Conservation (phyloP, 2,113 vertebrate species). For the Oceanodroma tethys region DNA sequence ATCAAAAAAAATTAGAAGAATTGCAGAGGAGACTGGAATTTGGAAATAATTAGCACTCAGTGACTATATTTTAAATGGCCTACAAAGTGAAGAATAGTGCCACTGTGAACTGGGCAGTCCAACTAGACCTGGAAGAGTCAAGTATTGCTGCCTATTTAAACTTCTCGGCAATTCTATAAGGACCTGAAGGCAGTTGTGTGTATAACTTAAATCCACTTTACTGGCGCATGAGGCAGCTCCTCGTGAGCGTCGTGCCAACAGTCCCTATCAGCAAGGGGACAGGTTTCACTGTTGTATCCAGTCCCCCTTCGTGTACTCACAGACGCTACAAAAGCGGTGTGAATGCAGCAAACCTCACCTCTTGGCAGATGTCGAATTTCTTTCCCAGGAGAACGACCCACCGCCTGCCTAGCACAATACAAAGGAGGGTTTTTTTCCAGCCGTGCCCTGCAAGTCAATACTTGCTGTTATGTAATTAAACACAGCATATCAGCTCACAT, state of each 20-base stretch:
- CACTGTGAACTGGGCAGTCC: background rate
- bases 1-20: background rate
- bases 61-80: background rate
- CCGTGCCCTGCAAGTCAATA: conserved; percentile 17
- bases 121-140: background rate
- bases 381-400: background rate
- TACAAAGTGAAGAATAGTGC: background rate
- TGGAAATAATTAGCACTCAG: background rate
- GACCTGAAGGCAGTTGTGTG: background rate
- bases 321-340: background rate
- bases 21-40: background rate
- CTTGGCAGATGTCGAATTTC: background rate
- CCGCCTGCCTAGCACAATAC: background rate
- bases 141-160: background rate
- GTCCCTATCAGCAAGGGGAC: background rate
- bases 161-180: background rate
- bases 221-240: fast-evolving
- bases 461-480: conserved; percentile 37
- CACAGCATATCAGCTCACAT: background rate
- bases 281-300: background rate
- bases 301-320: background rate
- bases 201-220: background rate
- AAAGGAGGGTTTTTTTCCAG: background rate
- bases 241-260: fast-evolving
- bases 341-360: background rate